These are phyloP conservation scores for Drosophila ambigua DNA, from an alignment of 1,140 invertebrate genomes.

Conservation along the genomic window DNA sequence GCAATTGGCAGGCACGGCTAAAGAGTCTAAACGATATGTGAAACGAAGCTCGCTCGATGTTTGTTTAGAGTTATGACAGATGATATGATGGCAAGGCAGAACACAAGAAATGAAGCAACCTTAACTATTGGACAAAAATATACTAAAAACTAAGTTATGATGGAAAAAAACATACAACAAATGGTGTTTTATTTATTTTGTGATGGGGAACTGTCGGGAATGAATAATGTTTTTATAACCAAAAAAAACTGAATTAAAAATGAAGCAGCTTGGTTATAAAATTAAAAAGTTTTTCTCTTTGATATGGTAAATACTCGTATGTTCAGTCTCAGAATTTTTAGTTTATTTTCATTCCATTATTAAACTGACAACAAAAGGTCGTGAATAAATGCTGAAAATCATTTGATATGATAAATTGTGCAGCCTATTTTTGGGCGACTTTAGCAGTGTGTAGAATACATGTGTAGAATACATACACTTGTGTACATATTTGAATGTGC, in stretches of 20 bases:
- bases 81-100: slow-evolving; percentile 34
- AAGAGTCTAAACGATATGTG: slow-evolving; percentile 62
- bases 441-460: too few species aligned
- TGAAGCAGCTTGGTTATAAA: too few species aligned
- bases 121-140: slow-evolving; percentile 74
- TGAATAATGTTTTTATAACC: too few species aligned
- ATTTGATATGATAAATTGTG: too few species aligned
- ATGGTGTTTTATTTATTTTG: slow-evolving; percentile 47
- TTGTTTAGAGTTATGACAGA: slow-evolving; percentile 40
- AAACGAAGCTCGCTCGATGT: slow-evolving; percentile 37
- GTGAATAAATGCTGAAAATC: too few species aligned
- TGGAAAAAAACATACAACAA: slow-evolving; percentile 41
- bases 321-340: background rate
- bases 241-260: too few species aligned
- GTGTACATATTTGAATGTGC: too few species aligned
- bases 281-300: background rate
- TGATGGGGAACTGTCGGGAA: too few species aligned
- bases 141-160: slow-evolving; percentile 77
- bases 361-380: too few species aligned
- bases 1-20: slow-evolving; percentile 35
- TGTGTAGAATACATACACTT: too few species aligned
- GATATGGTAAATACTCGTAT: too few species aligned
- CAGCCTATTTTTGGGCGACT: too few species aligned
- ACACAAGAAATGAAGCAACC: slow-evolving; percentile 57
- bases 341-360: background rate